These are phyloP conservation scores for Varanus salvator DNA, from an alignment of 2,113 vertebrate species.

Conservation along the genomic window DNA sequence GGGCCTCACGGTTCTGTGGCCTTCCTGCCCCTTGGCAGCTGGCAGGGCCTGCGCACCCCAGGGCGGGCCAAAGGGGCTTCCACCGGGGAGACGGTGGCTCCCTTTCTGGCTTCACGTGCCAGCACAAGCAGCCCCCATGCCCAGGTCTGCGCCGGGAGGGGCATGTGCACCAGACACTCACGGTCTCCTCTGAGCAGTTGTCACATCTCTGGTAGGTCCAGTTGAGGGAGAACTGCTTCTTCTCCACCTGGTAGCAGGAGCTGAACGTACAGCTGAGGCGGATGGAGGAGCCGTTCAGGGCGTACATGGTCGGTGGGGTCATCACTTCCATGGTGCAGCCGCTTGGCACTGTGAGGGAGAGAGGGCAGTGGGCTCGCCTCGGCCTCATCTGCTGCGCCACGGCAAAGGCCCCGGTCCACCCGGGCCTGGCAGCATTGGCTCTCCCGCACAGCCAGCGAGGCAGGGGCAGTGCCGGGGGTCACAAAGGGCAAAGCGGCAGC, in stretches of 20 bases:
- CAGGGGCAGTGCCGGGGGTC: too few relatives aligned
- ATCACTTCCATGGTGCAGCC: slow-evolving; percentile 88
- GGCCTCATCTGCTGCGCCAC: too few relatives aligned
- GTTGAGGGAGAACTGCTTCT: slow-evolving; percentile 91
- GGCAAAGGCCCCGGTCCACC: too few relatives aligned
- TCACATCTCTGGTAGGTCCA: slow-evolving; percentile 91
- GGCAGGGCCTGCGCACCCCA: not conserved
- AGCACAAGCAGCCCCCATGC: not conserved
- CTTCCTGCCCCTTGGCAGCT: not conserved
- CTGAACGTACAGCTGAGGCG: slow-evolving; percentile 92
- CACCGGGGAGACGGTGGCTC: too few relatives aligned
- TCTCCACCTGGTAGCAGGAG: slow-evolving; percentile 95
- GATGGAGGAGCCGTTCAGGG: slow-evolving; percentile 88
- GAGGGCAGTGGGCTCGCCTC: not conserved
- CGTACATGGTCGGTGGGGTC: slow-evolving; percentile 77
- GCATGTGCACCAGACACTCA: slow-evolving; percentile 32
- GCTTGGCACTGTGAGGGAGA: slow-evolving; percentile 64
- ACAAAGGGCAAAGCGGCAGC: too few relatives aligned
- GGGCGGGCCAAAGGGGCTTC: not conserved
- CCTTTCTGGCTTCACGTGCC: not conserved
- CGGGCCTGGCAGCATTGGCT: too few relatives aligned
- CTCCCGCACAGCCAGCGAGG: too few relatives aligned
- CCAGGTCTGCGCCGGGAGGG: not conserved
- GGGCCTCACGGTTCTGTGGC: not conserved
- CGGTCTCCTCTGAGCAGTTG: slow-evolving; percentile 90